Percentiles rank a stretch among this genome's conserved stretches.
phyloP scores from a whole-genome alignment of 1,140 invertebrate genomes.

The Drusus annulatus region DNA sequence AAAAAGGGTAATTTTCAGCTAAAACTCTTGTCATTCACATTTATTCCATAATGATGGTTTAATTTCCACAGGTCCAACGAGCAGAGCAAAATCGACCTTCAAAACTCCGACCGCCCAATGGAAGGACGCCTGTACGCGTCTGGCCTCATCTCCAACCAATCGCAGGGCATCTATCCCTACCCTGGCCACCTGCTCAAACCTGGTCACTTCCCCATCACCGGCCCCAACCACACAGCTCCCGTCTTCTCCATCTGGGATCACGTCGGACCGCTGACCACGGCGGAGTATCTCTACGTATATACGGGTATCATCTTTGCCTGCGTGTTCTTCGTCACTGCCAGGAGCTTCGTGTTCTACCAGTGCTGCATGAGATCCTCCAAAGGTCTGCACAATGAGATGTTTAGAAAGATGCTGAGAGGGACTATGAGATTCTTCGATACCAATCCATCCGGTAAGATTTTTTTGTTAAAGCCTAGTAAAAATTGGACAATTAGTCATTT shows the following conservation, averaged over 20 bases:
- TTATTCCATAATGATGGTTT: too few relatives aligned
- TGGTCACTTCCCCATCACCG: background rate
- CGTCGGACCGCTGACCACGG: slow-evolving; percentile 66
- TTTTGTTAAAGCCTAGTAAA: too few relatives aligned
- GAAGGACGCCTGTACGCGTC: background rate
- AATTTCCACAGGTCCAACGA: slow-evolving; percentile 35
- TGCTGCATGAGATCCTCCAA: slow-evolving; percentile 85
- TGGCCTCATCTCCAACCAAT: background rate
- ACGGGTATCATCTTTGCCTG: slow-evolving; percentile 66
- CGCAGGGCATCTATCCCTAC: background rate
- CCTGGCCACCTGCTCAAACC: background rate
- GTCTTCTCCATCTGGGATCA: slow-evolving; percentile 56
- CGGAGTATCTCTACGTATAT: slow-evolving; percentile 69
- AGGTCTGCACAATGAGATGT: slow-evolving; percentile 88
- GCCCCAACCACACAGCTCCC: background rate
- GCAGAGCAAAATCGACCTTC: slow-evolving; percentile 25
- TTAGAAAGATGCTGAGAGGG: slow-evolving; percentile 78
- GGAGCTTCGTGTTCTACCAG: slow-evolving; percentile 83
- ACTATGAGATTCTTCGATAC: slow-evolving; percentile 89
- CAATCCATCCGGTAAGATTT: slow-evolving; percentile 79
- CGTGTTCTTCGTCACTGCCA: slow-evolving; percentile 72
- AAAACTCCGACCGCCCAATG: background rate
- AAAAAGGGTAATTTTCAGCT: too few relatives aligned
- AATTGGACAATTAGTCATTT: too few relatives aligned
- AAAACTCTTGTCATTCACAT: too few relatives aligned